Base-by-base conservation (phyloP, 2,113 vertebrate species). In the Podilymbus podiceps region DNA sequence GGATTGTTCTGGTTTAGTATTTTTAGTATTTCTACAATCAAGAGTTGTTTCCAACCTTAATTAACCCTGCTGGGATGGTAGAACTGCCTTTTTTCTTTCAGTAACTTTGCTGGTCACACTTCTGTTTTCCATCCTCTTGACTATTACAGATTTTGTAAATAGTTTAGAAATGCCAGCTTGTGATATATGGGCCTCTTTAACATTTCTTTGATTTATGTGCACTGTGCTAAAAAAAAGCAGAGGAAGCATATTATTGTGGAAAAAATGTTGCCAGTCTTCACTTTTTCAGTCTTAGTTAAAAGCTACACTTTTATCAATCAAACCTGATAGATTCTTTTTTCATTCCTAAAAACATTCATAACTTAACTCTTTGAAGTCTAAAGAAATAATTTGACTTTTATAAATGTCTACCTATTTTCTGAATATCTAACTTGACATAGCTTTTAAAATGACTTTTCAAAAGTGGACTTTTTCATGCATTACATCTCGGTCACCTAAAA, bases 181-280 rank as follows among this genome's bases (percentile, higher is more conserved):
- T 98, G 98, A 98, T 98, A 83, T 98, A 98, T 98, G 98, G 96
- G 92, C 63, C 97, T 98, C 96, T 97, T 98, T 98, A 98, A 96
- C 98, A 98, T 98, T 98, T 98, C 96, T 98, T 97, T 98, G 98
- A 98, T 98, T 98, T 98, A 98, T 98, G 98, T 97, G 97, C 94
- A 89, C 96, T 85, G 89, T 93, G 90, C 94, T 97, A 96, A 96
- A 98, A 98, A 95, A 98, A 98, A 97, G 98, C 98, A 98, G 97
- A 98, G 98, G 97, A 98, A 98, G 98, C 98, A 98, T 98, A 98
- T 98, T 98, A 98, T 98, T 94, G 79, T 95, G 93, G 92, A 88
- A 42, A 92, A 97, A 98, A 98, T 98, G 97, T 97, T 98, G 97
- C 98, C 97, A 97, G 94, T 97, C 96, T 97, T 97, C 90, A 91